These are phyloP conservation scores for Echinarachnius parma DNA, from an alignment of 53 echinoderm and acorn worm genomes.

Conservation along the genomic window DNA sequence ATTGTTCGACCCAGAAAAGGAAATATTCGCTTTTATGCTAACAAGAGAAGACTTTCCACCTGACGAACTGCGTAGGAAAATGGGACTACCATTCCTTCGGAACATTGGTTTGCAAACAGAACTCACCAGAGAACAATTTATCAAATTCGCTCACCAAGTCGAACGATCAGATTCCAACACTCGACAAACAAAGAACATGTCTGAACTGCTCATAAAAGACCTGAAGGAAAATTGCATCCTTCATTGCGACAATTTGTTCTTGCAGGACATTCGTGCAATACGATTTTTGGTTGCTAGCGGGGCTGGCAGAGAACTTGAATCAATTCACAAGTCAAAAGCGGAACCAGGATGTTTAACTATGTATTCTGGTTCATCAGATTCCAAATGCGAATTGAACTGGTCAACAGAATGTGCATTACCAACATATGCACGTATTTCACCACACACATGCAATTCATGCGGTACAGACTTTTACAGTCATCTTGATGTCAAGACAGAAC, in stretches of 20 bases:
- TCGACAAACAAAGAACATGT: background rate
- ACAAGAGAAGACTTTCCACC: conserved; percentile 1
- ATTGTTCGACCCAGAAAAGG: conserved; percentile 9
- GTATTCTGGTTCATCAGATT: conserved; percentile 5
- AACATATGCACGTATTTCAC: background rate
- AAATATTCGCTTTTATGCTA: background rate
- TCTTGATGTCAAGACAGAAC: background rate
- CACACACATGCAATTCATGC: background rate
- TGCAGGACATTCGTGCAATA: background rate
- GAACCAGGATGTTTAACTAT: background rate
- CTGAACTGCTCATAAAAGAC: background rate
- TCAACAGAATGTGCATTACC: background rate
- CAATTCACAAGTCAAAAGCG: background rate
- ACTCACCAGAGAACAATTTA: conserved; percentile 3
- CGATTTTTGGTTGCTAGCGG: conserved; percentile 4
- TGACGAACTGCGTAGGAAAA: background rate
- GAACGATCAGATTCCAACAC: too few species aligned
- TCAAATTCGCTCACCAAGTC: conserved; percentile 9
- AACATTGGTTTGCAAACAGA: conserved; percentile 19
- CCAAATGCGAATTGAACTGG: conserved; percentile 3
- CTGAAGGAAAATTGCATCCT: background rate
- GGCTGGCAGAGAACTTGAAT: background rate
- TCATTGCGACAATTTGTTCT: conserved; percentile 4
- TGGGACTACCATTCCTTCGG: conserved; percentile 13
- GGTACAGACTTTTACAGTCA: too few species aligned